Evolutionary conservation across 2,797 vertebrate species (phyloP).

Genomic region (Lerista edwardsae): DNA sequence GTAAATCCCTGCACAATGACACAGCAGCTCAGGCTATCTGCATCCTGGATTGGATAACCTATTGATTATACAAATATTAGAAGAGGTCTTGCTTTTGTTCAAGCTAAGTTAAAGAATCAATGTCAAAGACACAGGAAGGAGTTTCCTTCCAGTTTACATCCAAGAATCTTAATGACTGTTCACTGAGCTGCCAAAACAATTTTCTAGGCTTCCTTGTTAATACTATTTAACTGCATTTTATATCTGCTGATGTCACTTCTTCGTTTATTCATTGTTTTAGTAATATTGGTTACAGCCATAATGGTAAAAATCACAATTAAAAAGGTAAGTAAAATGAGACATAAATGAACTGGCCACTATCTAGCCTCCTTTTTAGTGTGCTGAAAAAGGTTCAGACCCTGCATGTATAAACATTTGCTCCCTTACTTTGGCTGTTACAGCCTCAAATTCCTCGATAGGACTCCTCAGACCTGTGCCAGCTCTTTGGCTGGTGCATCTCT

Average conservation of each 20-base stretch:
- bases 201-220: background rate
- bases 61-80: conserved; percentile 20
- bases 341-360: too few species aligned
- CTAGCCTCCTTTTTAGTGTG: too few species aligned
- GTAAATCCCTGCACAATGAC: too few species aligned
- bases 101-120: background rate
- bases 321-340: background rate
- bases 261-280: background rate
- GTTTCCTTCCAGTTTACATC: background rate
- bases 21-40: too few species aligned
- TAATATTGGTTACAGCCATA: background rate
- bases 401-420: too few species aligned
- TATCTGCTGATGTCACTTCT: background rate
- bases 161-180: background rate
- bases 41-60: too few species aligned
- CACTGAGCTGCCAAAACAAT: background rate
- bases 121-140: background rate
- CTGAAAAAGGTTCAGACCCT: too few species aligned
- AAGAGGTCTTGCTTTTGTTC: conserved; percentile 38
- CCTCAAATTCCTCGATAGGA: too few species aligned
- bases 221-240: background rate
- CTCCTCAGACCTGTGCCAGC: too few species aligned
- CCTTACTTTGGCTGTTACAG: too few species aligned
- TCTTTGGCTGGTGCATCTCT: too few species aligned
- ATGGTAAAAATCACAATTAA: background rate